Conservation (phyloP, 2,797 vertebrate species). For the Melanotaenia parkinsoni region DNA sequence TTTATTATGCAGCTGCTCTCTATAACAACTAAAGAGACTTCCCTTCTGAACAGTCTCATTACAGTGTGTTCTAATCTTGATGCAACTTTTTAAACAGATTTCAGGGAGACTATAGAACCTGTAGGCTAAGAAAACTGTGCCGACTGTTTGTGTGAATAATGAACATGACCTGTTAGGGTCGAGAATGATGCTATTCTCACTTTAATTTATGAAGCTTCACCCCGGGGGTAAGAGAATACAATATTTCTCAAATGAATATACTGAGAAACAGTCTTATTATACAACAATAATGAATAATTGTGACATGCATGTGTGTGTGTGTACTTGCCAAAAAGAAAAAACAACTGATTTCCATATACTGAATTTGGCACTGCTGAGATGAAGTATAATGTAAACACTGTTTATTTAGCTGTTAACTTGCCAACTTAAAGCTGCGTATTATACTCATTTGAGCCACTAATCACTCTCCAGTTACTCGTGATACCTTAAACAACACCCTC, state of each 20-base stretch:
- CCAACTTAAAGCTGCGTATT: constrained; percentile 53
- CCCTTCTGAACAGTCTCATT: constrained; percentile 46
- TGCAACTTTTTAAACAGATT: constrained; percentile 63
- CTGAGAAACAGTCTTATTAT: constrained; percentile 43
- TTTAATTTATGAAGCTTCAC: constrained; percentile 71
- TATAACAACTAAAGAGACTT: constrained; percentile 33
- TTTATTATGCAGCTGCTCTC: constrained; percentile 18
- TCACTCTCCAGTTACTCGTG: constrained; percentile 63
- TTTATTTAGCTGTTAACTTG: constrained; percentile 64
- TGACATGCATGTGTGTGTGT: constrained; percentile 12
- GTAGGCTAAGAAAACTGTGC: constrained; percentile 63
- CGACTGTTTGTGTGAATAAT: constrained; percentile 74
- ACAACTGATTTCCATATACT: constrained; percentile 23
- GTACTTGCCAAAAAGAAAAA: neutral
- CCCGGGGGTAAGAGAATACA: constrained; percentile 49
- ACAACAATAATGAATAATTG: constrained; percentile 49
- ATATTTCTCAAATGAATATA: constrained; percentile 64
- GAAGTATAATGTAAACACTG: constrained; percentile 49
- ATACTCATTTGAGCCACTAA: constrained; percentile 58
- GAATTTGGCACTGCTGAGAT: constrained; percentile 12
- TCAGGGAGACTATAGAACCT: constrained; percentile 56
- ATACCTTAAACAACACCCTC: constrained; percentile 59
- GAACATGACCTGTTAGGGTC: constrained; percentile 72
- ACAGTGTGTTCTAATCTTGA: constrained; percentile 27
- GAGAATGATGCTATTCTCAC: constrained; percentile 54